Conservation (phyloP, 2,888 invertebrate genomes). For the Ochropleura plecta region DNA sequence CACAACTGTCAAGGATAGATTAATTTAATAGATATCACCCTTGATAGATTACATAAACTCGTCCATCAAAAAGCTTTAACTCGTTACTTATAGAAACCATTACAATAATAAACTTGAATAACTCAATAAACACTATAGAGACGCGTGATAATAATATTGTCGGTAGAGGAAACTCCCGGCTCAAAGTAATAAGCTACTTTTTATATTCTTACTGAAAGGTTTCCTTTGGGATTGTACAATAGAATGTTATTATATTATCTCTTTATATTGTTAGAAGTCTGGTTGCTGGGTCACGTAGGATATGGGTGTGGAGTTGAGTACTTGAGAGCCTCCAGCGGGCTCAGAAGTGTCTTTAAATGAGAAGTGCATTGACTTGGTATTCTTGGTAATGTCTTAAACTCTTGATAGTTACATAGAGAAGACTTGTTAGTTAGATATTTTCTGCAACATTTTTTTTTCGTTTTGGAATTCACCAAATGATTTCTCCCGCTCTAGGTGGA, state of each 20-base stretch:
- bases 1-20: neutral
- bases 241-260: slow-evolving; percentile 47
- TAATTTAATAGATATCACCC: neutral
- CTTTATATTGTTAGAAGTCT: slow-evolving; percentile 35
- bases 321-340: neutral
- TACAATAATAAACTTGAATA: neutral
- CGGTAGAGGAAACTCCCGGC: slow-evolving; percentile 7
- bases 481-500: too few species aligned
- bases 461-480: too few species aligned
- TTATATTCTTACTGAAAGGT: slow-evolving; percentile 42
- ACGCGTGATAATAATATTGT: neutral
- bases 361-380: neutral
- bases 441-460: too few species aligned
- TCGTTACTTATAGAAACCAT: neutral
- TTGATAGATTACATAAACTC: slow-evolving; percentile 7
- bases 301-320: slow-evolving; percentile 25
- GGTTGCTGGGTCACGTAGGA: slow-evolving; percentile 42
- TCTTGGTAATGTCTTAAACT: neutral
- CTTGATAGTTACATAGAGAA: neutral
- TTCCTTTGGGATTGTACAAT: slow-evolving; percentile 44
- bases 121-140: slow-evolving; percentile 13
- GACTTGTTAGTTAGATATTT: too few species aligned
- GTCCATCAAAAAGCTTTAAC: neutral
- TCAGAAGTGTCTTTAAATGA: neutral
- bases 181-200: slow-evolving; percentile 29